Percentiles rank a stretch among this genome's conserved stretches.
phyloP scores from a whole-genome alignment of 2,113 vertebrate species.

The Chionodraco myersi region DNA sequence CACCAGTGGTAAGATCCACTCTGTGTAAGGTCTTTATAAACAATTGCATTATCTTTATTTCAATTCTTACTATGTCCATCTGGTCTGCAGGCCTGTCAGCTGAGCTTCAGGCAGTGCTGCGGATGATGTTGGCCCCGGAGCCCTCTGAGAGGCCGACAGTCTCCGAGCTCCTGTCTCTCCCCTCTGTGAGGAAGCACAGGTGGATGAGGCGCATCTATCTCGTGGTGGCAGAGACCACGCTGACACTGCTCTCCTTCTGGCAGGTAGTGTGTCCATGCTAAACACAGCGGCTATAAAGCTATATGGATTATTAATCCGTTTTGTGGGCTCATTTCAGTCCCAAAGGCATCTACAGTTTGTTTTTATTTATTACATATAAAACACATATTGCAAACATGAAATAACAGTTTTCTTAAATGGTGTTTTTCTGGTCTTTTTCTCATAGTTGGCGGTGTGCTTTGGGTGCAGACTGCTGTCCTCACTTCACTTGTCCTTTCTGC shows the following conservation, averaged over 20 bases:
- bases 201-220: slow-evolving; percentile 83
- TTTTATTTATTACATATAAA: too few species aligned
- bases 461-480: slow-evolving; percentile 80
- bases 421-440: slow-evolving; percentile 15
- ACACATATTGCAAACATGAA: too few species aligned
- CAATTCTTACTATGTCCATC: neutral
- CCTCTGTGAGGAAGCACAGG: slow-evolving; percentile 79
- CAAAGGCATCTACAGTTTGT: too few species aligned
- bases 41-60: neutral
- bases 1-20: slow-evolving; percentile 81
- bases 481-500: slow-evolving; percentile 66
- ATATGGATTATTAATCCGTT: too few species aligned
- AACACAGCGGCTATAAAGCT: neutral
- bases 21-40: neutral
- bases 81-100: slow-evolving; percentile 83
- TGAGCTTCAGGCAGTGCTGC: slow-evolving; percentile 85
- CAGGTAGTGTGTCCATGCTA: slow-evolving; percentile 78
- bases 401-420: too few species aligned
- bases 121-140: slow-evolving; percentile 88
- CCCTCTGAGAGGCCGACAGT: slow-evolving; percentile 84
- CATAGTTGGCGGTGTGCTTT: slow-evolving; percentile 53
- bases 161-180: slow-evolving; percentile 83
- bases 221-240: slow-evolving; percentile 69
- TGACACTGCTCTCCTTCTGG: slow-evolving; percentile 76
- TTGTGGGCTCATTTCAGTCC: too few species aligned